Conservation (phyloP, 2,797 vertebrate species). For the Sitta carolinensis region DNA sequence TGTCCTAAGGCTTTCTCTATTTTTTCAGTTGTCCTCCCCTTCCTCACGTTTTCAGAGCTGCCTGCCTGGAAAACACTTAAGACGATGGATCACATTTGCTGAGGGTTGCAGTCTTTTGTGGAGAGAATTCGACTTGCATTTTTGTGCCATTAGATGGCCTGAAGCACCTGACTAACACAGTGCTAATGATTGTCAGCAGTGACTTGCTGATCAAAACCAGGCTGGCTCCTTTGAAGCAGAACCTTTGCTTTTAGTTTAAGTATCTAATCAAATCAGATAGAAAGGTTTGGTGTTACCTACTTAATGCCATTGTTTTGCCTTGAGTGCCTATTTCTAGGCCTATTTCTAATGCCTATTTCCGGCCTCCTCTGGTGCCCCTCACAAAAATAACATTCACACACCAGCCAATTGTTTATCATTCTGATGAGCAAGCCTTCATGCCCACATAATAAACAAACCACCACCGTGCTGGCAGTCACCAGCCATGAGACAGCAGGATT, state of each 20-base stretch:
- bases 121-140: not conserved
- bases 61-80: not conserved
- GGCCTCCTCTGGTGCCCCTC: not conserved
- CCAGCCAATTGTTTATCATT: not conserved
- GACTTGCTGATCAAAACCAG: not conserved
- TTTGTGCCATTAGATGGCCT: not conserved
- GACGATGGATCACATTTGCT: not conserved
- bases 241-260: not conserved
- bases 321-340: not conserved
- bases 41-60: not conserved
- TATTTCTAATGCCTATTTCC: not conserved
- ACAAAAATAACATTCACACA: not conserved
- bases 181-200: not conserved
- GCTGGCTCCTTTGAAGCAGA: not conserved
- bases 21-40: not conserved
- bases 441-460: not conserved
- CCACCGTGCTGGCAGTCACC: accelerated
- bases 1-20: not conserved
- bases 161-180: not conserved
- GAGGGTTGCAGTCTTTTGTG: not conserved
- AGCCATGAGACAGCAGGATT: not conserved
- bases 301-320: not conserved
- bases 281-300: not conserved
- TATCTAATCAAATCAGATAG: not conserved
- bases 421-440: not conserved